A percentile compares a stretch with the other conserved stretches of the same genome.
Conservation (phyloP, 2,797 vertebrate species). For the Falco columbarius region DNA sequence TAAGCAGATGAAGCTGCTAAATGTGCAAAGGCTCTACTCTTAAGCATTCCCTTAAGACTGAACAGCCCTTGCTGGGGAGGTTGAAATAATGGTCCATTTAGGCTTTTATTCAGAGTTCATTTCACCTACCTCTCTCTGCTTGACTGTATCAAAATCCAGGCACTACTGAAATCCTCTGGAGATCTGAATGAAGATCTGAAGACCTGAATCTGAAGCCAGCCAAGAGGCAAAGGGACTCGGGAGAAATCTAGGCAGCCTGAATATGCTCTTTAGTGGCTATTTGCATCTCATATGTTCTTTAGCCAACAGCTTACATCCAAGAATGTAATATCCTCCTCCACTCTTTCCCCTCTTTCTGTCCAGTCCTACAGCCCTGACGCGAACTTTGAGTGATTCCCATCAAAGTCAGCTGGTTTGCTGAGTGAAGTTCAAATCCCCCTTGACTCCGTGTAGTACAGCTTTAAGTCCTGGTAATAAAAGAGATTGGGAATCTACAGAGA, state of each 20-base stretch:
- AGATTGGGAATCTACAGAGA: slow-evolving; percentile 9
- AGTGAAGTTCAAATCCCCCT: slow-evolving; percentile 50
- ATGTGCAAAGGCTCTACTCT: neutral
- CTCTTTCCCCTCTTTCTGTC: neutral
- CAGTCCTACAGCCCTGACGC: slow-evolving; percentile 56
- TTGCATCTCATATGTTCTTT: slow-evolving; percentile 30
- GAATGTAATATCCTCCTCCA: slow-evolving; percentile 55
- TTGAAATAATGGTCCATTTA: slow-evolving; percentile 7
- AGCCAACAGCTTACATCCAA: slow-evolving; percentile 48
- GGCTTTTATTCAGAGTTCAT: slow-evolving; percentile 34
- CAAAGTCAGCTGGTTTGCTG: slow-evolving; percentile 59
- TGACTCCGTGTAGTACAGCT: slow-evolving; percentile 33
- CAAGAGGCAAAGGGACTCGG: slow-evolving; percentile 64
- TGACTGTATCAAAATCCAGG: slow-evolving; percentile 46
- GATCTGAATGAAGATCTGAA: slow-evolving; percentile 43
- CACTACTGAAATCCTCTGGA: slow-evolving; percentile 41
- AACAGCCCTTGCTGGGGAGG: neutral
- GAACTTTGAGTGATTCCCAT: slow-evolving; percentile 61
- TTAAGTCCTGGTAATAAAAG: slow-evolving; percentile 54
- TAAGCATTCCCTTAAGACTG: neutral
- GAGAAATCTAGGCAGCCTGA: slow-evolving; percentile 59
- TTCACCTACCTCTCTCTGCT: slow-evolving; percentile 32
- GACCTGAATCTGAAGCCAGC: slow-evolving; percentile 62
- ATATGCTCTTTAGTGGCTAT: slow-evolving; percentile 40
- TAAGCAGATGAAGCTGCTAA: neutral